These are phyloP conservation scores for Neotoxoptera formosana DNA, from an alignment of 1,140 invertebrate genomes.

Conservation along the genomic window DNA sequence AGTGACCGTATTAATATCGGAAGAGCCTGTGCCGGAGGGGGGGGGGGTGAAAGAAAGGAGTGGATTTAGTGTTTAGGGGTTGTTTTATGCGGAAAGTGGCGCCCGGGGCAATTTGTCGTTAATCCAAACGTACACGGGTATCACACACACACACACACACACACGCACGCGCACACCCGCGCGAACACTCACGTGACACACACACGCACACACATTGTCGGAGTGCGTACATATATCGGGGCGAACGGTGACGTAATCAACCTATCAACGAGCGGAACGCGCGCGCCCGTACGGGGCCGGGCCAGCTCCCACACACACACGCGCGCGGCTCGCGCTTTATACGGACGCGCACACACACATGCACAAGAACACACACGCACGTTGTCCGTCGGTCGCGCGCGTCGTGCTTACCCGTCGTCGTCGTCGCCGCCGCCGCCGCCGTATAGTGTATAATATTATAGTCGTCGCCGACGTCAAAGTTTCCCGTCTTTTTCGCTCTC, in stretches of 20 bases:
- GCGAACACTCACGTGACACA: not conserved
- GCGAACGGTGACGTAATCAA: conserved; percentile 56
- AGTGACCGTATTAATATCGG: not conserved
- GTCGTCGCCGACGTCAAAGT: not conserved
- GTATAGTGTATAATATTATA: conserved; percentile 2
- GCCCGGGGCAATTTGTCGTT: conserved; percentile 56
- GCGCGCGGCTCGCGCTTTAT: not conserved
- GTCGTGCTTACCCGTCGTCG: conserved; percentile 34
- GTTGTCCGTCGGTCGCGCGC: conserved; percentile 45
- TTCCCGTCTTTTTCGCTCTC: not conserved
- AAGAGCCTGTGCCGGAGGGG: not conserved
- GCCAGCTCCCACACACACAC: conserved; percentile 38
- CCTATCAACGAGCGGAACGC: conserved; percentile 53
- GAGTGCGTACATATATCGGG: not conserved
- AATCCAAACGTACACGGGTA: conserved; percentile 57
- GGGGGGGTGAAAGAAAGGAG: not conserved
- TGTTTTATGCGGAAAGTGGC: conserved; percentile 57
- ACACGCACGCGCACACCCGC: not conserved
- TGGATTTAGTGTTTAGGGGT: conserved; percentile 53
- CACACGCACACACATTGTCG: not conserved
- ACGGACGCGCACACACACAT: not conserved
- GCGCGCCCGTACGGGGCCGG: conserved; percentile 54
- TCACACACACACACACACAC: not conserved
- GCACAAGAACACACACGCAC: conserved; percentile 7
- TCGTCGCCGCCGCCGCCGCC: conserved; percentile 32